A percentile compares a stretch with the other conserved stretches of the same genome.
Evolutionary conservation across 2,113 vertebrate species (phyloP).

Genomic region (Geococcyx californianus): DNA sequence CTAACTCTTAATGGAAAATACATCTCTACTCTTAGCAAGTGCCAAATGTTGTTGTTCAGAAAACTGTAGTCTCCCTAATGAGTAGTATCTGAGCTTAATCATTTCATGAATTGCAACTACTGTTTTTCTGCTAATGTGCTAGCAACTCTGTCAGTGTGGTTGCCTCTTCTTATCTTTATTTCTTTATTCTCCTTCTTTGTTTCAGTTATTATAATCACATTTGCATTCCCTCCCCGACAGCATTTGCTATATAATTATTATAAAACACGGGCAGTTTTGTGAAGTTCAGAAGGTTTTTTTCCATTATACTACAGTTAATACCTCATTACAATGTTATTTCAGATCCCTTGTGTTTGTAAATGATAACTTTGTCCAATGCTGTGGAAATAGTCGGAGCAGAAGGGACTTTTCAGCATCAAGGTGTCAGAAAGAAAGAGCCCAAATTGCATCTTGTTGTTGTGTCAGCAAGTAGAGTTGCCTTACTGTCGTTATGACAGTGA

Average conservation of each 20-base stretch:
- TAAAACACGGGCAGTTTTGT: neutral
- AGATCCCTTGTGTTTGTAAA: neutral
- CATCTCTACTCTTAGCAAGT: neutral
- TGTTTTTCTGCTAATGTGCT: neutral
- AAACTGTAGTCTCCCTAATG: neutral
- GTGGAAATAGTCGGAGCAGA: neutral
- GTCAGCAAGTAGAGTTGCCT: neutral
- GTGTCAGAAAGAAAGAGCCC: neutral
- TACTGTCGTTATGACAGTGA: neutral
- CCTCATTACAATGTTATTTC: neutral
- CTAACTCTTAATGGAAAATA: neutral
- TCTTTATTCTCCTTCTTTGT: slow-evolving; percentile 4
- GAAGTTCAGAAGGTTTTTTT: neutral
- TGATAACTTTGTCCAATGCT: neutral
- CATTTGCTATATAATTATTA: neutral
- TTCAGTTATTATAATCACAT: neutral
- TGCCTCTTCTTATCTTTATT: slow-evolving; percentile 5
- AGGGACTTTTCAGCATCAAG: neutral
- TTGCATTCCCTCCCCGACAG: neutral
- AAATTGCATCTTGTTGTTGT: neutral
- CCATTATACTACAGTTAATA: neutral
- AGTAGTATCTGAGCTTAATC: neutral
- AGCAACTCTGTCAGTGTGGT: neutral
- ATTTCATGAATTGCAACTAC: neutral
- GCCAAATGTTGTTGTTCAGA: neutral